Evolutionary conservation across 1,140 invertebrate genomes (phyloP), one percentile per base, ranked within the genome.

Genomic region (Lasioglossum baleicum): DNA sequence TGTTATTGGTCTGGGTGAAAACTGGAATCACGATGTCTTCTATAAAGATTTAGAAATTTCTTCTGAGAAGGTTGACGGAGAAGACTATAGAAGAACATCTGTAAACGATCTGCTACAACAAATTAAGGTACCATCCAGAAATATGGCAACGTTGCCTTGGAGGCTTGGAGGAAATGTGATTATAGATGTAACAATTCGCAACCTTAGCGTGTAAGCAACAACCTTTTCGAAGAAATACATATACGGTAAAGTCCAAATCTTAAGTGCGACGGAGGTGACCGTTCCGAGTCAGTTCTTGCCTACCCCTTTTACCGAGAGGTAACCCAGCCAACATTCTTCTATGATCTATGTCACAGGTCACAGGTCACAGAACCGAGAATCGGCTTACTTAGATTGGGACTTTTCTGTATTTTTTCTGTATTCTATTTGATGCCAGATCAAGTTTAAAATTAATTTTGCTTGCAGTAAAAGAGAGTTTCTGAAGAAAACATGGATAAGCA

Each of bases 1-100:
- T 2, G 77, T 91, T 0, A 42, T 90, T 1, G 85, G 87, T 40
- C 64, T 89, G 13, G 74, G 78, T 2, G 26, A 83, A 2, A 61
- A 79, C 35, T 90, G 86, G 85, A 42, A 81, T 75, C 73, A 73
- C 8, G 60, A 83, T 31, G 10, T 73, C 0, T 90, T 91, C 22
- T 90, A 87, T 20, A 85, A 87, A 81, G 87, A 91, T 61, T 42
- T 91, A 20, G 88, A 89, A 66, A 82, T 87, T 10, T 35, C 88
- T 2, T 85, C 88, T 0, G 67, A 75, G 5, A 80, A 82, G 26
- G 64, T 80, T 4, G 48, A 76, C 0, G 15, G n/a, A 10, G 61
- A 78, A 26, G 78, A 83, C 65, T 88, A 87, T 15, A 83, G 63
- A 72, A 70, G 20, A 60, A 80, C 63, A n/a, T 61, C 71, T n/a